Evolutionary conservation across 1,140 invertebrate species (phyloP), one percentile per base, ranked within the genome.

Genomic region (Melitaea cinxia): DNA sequence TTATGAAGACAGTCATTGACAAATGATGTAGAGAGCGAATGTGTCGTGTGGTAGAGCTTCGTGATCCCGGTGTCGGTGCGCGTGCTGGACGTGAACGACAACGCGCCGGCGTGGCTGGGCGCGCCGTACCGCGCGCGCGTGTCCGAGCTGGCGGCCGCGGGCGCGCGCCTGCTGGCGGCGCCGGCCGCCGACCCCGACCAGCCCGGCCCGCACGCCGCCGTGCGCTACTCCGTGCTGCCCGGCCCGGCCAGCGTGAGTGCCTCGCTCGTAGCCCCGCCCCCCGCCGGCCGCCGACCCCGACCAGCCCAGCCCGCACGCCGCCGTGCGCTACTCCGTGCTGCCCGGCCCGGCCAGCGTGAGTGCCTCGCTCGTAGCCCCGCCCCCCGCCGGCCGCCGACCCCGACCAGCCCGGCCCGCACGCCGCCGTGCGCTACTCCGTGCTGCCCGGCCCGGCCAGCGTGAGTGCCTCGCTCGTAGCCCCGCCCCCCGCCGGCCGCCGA

Each of bases 31-130:
- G n/a, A n/a, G n/a, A n/a, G n/a, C n/a, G n/a, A n/a, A n/a, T n/a
- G n/a, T n/a, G n/a, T 39, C 14, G 37, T 0, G 1, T 14, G 5
- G 5, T 82, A 96, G 95, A 96, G 94, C 68, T 97, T 97, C 78
- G 94, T 95, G 6, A 97, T 98, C 78, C 97, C 97, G 7, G 95
- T 98, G 19, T 97, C 96, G 77, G 96, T 98, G 45, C 92, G 97
- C 65, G 96, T 98, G n/a, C 97, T 95, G 19, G 97, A 98, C 91
- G 96, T 95, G 15, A 98, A 98, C 84, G 97, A 98, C 86, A 98
- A 98, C 91, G 95, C 96, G 4, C 97, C 97, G 0, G 91, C 94
- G 73, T 97, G 97, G 91, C 91, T 95, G 26, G 96, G 96, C 62
- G 94, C 95, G 4, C 96, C 96, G 4, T 97, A 97, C 79, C 92